Conservation (phyloP, 2,888 invertebrate species). For the Ophonus ardosiacus region DNA sequence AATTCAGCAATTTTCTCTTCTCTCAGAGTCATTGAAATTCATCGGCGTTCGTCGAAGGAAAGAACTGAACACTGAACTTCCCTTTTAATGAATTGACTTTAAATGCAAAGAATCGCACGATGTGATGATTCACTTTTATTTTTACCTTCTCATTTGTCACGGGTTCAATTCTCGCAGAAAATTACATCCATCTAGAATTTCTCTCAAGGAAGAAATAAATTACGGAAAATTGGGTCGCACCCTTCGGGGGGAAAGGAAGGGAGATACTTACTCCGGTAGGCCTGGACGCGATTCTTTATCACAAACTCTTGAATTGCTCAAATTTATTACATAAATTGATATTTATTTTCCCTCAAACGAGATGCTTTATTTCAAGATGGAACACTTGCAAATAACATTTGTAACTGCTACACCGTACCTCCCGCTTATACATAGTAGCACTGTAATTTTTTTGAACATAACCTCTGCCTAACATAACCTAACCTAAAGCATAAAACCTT, state of each 20-base stretch:
- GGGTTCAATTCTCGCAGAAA: constrained; percentile 43
- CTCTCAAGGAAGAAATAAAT: constrained; percentile 39
- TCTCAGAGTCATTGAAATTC: constrained; percentile 55
- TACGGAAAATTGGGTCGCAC: constrained; percentile 31
- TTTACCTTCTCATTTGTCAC: constrained; percentile 51
- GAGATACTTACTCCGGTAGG: background rate
- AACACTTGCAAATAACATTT: constrained; percentile 25
- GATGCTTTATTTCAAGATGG: background rate
- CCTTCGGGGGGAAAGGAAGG: background rate
- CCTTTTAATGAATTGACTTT: constrained; percentile 62
- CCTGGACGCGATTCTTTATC: constrained; percentile 3
- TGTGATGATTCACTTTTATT: constrained; percentile 58
- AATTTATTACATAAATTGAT: constrained; percentile 28
- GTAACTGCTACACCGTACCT: background rate
- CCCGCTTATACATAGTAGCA: background rate
- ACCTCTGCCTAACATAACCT: no score
- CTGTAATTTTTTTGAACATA: background rate
- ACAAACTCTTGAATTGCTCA: constrained; percentile 1
- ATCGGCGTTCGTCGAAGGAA: background rate
- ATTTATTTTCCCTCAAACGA: constrained; percentile 7
- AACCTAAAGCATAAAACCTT: no score
- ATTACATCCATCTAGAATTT: constrained; percentile 47
- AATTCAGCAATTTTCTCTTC: constrained; percentile 44
- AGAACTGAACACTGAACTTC: constrained; percentile 25
- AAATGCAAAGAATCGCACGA: constrained; percentile 57